phyloP scores from a whole-genome alignment of 2,113 vertebrate species.

The Syrrhaptes paradoxus region DNA sequence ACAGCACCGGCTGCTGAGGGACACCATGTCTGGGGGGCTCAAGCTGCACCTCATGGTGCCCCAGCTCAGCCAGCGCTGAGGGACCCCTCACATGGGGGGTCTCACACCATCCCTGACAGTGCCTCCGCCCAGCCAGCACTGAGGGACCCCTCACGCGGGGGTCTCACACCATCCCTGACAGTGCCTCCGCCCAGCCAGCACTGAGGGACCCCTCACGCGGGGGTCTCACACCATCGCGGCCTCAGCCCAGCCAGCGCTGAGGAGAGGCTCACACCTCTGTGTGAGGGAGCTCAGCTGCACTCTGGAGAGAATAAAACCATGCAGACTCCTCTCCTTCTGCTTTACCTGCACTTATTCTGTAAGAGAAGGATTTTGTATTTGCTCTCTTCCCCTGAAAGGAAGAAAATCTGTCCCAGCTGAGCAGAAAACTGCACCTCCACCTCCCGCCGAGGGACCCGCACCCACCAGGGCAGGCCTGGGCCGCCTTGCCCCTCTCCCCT shows the following conservation, averaged over 20 bases:
- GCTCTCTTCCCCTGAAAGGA: not conserved
- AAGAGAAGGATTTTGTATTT: not conserved
- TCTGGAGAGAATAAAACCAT: not conserved
- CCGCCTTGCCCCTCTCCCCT: not conserved
- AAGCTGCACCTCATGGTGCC: fast-evolving
- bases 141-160: too few species aligned
- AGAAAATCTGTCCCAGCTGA: fast-evolving
- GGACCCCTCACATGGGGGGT: too few species aligned
- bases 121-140: not conserved
- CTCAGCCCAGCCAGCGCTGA: too few species aligned
- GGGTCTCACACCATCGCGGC: too few species aligned
- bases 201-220: too few species aligned
- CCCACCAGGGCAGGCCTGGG: fast-evolving
- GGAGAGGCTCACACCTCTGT: not conserved
- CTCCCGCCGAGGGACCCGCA: not conserved
- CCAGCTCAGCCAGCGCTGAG: not conserved
- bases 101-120: fast-evolving
- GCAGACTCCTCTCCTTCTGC: not conserved
- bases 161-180: fast-evolving
- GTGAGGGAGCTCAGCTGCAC: fast-evolving
- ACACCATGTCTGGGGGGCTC: fast-evolving
- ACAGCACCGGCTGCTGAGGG: fast-evolving
- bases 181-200: not conserved
- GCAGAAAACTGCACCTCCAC: not conserved
- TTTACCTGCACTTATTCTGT: not conserved